These are phyloP conservation scores for Drosophila mimetica DNA, from an alignment of 2,888 invertebrate genomes.

Conservation along the genomic window DNA sequence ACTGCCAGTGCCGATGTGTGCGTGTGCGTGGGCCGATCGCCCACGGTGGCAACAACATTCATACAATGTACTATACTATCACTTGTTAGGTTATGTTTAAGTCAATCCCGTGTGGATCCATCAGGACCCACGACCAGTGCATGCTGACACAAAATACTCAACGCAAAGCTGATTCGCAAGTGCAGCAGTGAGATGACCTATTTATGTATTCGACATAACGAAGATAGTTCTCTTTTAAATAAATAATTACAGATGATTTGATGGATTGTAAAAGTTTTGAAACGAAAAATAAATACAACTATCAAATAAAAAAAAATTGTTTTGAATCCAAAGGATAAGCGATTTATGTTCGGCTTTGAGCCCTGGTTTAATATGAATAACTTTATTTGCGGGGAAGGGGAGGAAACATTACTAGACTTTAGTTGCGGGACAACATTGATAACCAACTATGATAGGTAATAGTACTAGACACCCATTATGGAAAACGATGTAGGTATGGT, in stretches of 20 bases:
- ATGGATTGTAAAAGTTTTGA: slow-evolving; percentile 39
- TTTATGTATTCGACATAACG: slow-evolving; percentile 37
- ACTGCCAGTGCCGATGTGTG: slow-evolving; percentile 77
- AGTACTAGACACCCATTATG: slow-evolving; percentile 50
- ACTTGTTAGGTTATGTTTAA: slow-evolving; percentile 70
- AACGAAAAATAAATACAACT: slow-evolving; percentile 32
- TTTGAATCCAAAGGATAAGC: too few species aligned
- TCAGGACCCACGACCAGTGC: slow-evolving; percentile 75
- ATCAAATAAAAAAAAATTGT: not conserved
- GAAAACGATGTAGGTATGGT: slow-evolving; percentile 35
- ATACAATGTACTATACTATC: slow-evolving; percentile 59
- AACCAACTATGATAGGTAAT: slow-evolving; percentile 45
- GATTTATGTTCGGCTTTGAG: slow-evolving; percentile 52
- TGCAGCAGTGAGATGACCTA: slow-evolving; percentile 55
- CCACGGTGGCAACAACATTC: slow-evolving; percentile 47
- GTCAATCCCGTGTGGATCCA: slow-evolving; percentile 55
- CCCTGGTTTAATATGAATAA: slow-evolving; percentile 65
- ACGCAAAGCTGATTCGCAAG: slow-evolving; percentile 60
- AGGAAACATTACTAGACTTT: slow-evolving; percentile 35
- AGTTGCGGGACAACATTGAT: slow-evolving; percentile 53
- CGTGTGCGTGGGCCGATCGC: slow-evolving; percentile 12
- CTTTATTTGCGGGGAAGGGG: slow-evolving; percentile 42
- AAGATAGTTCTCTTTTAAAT: slow-evolving; percentile 20
- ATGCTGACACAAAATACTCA: slow-evolving; percentile 82
- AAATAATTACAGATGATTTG: slow-evolving; percentile 8